Evolutionary conservation across 2,888 invertebrate genomes (phyloP).

Genomic region (Nebria salina): DNA sequence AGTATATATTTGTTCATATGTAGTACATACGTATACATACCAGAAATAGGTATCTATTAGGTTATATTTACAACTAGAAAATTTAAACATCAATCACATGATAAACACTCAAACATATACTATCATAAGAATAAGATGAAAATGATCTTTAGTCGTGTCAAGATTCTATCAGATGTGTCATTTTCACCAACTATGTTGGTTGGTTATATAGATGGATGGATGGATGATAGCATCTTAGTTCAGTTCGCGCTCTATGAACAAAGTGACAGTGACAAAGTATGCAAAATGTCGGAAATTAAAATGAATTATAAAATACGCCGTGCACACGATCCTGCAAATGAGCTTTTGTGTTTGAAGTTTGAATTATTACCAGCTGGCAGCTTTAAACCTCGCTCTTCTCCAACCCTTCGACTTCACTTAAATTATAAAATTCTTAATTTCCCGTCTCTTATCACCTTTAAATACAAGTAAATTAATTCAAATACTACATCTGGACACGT

Average conservation of each 20-base stretch:
- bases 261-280: slow-evolving; percentile 34
- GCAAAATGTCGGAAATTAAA: slow-evolving; percentile 31
- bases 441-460: background rate
- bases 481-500: background rate
- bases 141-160: too few species aligned
- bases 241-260: background rate
- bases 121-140: too few species aligned
- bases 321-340: slow-evolving; percentile 19
- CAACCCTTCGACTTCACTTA: background rate
- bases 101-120: background rate
- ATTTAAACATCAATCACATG: background rate
- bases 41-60: too few species aligned
- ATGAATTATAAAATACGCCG: slow-evolving; percentile 33
- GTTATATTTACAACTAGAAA: too few species aligned
- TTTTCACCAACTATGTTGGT: background rate
- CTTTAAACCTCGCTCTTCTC: background rate
- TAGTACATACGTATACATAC: too few species aligned
- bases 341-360: slow-evolving; percentile 5
- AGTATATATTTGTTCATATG: too few species aligned
- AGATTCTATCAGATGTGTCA: background rate
- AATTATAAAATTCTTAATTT: background rate
- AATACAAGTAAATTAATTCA: background rate
- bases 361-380: background rate
- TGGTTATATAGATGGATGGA: background rate
- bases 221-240: background rate